phyloP scores from a whole-genome alignment of 2,888 invertebrate species.

The Drosophila yooni region DNA sequence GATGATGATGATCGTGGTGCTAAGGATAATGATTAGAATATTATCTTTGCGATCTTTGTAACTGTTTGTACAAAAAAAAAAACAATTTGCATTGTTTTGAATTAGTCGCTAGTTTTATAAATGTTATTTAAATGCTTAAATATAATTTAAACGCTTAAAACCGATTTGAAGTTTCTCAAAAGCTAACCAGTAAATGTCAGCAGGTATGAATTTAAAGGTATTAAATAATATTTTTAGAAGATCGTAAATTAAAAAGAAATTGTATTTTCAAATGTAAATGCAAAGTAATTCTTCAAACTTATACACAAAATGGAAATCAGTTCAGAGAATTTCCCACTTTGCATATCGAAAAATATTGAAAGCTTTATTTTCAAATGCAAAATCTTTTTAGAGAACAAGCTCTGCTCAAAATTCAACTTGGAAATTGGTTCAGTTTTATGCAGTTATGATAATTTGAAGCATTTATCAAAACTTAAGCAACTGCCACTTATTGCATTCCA shows the following conservation, averaged over 20 bases:
- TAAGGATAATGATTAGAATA: conserved; percentile 25
- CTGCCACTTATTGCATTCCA: neutral
- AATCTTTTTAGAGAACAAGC: neutral
- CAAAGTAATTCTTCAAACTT: neutral
- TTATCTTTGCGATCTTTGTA: conserved; percentile 19
- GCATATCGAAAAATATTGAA: neutral
- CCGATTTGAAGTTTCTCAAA: conserved; percentile 46
- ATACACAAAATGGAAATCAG: neutral
- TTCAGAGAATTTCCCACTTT: neutral
- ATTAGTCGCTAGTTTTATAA: conserved; percentile 61
- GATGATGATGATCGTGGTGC: conserved; percentile 48
- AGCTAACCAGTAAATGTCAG: conserved; percentile 31
- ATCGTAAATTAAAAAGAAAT: neutral
- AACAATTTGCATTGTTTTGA: conserved; percentile 53
- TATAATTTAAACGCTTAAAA: conserved; percentile 6
- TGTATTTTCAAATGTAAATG: neutral
- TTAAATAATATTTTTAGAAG: neutral
- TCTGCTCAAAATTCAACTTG: neutral
- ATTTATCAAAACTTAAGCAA: neutral
- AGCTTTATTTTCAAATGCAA: neutral
- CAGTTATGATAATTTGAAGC: neutral
- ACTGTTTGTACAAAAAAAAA: conserved; percentile 55
- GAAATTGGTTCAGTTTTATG: neutral
- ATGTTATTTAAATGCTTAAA: conserved; percentile 52
- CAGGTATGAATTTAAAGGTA: conserved; percentile 24